Percentiles rank a stretch among this genome's conserved stretches.
These are phyloP conservation scores for Phaonia tiefii DNA, from an alignment of 2,888 invertebrate species.

Conservation along the genomic window DNA sequence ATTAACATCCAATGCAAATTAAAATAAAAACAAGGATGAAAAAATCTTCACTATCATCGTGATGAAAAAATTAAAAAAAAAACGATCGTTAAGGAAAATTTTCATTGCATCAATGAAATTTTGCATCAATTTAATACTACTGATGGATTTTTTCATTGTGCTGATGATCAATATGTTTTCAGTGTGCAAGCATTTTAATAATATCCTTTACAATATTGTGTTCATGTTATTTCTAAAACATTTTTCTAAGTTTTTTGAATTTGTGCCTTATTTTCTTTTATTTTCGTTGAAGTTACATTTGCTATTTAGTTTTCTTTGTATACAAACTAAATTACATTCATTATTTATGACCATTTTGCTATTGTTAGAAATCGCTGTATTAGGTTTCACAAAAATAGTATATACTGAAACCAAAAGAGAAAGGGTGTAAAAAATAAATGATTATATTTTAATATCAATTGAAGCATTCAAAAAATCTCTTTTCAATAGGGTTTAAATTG, in stretches of 20 bases:
- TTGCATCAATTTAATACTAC: no score
- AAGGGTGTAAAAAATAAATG: background rate
- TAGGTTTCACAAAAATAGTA: background rate
- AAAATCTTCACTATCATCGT: no score
- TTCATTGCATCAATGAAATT: no score
- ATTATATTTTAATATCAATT: no score
- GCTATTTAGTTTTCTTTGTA: conserved; percentile 7
- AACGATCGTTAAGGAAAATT: no score
- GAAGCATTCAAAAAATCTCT: background rate
- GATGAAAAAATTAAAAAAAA: no score
- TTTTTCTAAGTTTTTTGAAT: background rate
- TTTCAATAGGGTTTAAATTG: no score
- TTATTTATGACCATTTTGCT: conserved; percentile 43
- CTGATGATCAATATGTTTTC: no score
- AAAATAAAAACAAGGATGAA: no score
- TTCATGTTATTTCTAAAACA: background rate
- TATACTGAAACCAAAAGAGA: background rate
- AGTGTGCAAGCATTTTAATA: no score
- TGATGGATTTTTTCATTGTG: no score
- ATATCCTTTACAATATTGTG: background rate
- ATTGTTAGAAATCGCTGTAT: background rate
- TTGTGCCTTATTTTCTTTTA: background rate
- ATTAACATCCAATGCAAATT: no score
- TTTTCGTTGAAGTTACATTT: conserved; percentile 4
- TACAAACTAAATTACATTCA: conserved; percentile 22